Base-by-base conservation (phyloP, 2,113 vertebrate genomes). In the Zosterops hypoxanthus region DNA sequence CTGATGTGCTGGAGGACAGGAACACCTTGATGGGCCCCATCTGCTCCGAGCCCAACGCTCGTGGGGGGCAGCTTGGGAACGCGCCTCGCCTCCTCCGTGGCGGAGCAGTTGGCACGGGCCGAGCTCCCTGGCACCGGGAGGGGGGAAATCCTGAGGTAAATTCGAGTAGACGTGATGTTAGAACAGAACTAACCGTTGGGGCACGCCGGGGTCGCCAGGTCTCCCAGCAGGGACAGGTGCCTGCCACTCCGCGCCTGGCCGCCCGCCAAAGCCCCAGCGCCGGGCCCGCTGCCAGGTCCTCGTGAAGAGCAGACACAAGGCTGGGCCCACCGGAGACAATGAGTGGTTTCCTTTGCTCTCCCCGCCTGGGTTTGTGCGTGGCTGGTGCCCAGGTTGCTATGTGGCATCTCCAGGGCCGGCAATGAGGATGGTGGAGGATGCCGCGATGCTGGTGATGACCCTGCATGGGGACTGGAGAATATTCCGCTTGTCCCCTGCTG, bases 171-270 rank as follows among this genome's bases (percentile, higher is more conserved):
- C 95, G 29, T 95, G 94, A 96, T 86, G 95, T 69, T 96, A 95
- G 93, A 88, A 75, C 82, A 95, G 44, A 93, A 96, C 95, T 88
- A 94, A 97, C 64, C 80, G 73, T 72, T 18, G 7, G 96, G 95
- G 95, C 95, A 97, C 47, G 90, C 63, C 49, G 41, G 86, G 95
- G 96, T 97, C 96, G 86, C 93, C 96, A 97, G 96, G 95, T 96
- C 96, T 92, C 96, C 79, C 96, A 97, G 96, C 96, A 93, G 96
- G 96, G 93, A 94, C 96, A 97, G 96, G 96, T 97, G 96, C 96
- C 94, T 86, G 93, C 93, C 94, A 76, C 96, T 94, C 94, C 0
- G 56, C 0, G 61, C 82, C n/a, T 94, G 95, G 96, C 95, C 21
- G 36, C 29, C 79, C 3, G 94, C 94, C 96, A 96, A 83, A 60